These are phyloP conservation scores for Myripristis jacobus DNA, from an alignment of 2,797 vertebrate genomes.

Conservation along the genomic window DNA sequence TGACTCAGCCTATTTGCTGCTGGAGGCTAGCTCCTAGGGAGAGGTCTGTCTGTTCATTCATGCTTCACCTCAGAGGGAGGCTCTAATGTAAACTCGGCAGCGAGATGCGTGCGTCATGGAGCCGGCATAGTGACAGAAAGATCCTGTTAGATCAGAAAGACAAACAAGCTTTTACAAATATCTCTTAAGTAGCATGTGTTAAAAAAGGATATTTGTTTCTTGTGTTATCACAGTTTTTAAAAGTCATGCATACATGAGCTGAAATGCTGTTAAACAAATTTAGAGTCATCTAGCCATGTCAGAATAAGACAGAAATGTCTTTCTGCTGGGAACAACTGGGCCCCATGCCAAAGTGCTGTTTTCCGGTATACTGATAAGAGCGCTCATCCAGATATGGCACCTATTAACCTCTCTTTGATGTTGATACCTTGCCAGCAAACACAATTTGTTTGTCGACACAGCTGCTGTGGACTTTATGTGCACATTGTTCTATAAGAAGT, in stretches of 20 bases:
- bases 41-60: constrained; percentile 61
- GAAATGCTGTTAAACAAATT: background rate
- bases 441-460: background rate
- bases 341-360: background rate
- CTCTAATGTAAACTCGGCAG: constrained; percentile 48
- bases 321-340: constrained; percentile 5
- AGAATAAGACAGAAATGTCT: constrained; percentile 3
- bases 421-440: background rate
- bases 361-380: too few species aligned
- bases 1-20: constrained; percentile 31
- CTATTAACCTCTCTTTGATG: background rate
- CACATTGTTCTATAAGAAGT: background rate
- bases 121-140: background rate
- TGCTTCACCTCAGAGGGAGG: constrained; percentile 33
- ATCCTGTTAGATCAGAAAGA: constrained; percentile 6
- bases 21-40: constrained; percentile 36
- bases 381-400: background rate
- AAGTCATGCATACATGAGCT: background rate
- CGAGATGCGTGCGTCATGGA: constrained; percentile 49
- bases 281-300: background rate
- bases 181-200: background rate
- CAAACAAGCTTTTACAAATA: constrained; percentile 45
- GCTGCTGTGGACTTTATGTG: background rate
- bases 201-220: background rate
- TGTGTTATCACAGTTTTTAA: background rate